Base-by-base conservation (phyloP, 2,888 invertebrate species). In the Oxycera nigricornis region DNA sequence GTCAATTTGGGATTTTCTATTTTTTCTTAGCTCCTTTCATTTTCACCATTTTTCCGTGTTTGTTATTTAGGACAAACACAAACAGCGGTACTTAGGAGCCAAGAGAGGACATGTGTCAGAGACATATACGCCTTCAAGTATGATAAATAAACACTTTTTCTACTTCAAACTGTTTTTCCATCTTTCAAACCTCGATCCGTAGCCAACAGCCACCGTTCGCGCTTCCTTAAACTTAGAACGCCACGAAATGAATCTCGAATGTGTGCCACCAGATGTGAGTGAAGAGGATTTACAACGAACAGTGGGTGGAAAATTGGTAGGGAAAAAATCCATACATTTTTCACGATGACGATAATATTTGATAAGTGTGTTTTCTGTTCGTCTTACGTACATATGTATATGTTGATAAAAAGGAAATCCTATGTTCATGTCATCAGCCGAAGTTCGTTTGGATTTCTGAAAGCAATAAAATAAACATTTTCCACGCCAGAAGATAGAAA, bases 111-210 rank as follows among this genome's bases (percentile, higher is more conserved):
- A 72, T 72, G 59, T 72, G 72, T 72, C 72, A 72, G 20, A 72
- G 59, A 41, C 72, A 72, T 22, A 55, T 72, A 39, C 72, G 46
- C 30, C 72, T 39, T 72, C 26, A 59, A 72, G 59, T 72, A 57
- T 72, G 72, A 72, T 72, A 72, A 72, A 72, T 72, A 72, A 72
- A 72, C 59, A 72, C n/a, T n/a, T 57, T 72, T 59, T 72, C 39
- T 39, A 72, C 41, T 59, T 35, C 70, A 65, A 65, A 65, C 26
- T 41, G 35, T 65, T n/a, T 31, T 26, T 61, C 61, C 61, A 24
- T 14, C 61, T 39, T 22, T 59, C n/a, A 14, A 14, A n/a, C 22
- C 39, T 30, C 11, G 24, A 24, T 4, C 62, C 9, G 11, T 20
- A 26, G 26, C 62, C 6, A 6, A n/a, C n/a, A n/a, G n/a, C 26